phyloP scores from a whole-genome alignment of 2,888 invertebrate genomes.

The Parnassius glacialis region DNA sequence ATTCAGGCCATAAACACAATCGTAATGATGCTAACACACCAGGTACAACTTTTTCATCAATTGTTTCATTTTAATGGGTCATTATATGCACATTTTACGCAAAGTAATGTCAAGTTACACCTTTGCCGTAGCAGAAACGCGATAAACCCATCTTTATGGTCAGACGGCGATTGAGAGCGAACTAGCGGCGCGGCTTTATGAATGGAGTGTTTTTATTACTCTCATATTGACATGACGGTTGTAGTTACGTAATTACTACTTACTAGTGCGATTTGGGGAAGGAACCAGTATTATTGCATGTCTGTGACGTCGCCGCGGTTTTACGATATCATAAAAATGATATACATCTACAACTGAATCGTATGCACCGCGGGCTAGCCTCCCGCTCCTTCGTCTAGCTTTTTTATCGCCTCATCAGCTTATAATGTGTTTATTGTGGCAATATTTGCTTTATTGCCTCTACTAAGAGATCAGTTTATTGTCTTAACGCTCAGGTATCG shows the following conservation, averaged over 20 bases:
- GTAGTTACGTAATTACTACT: conserved; percentile 73
- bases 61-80: conserved; percentile 80
- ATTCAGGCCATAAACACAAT: conserved; percentile 77
- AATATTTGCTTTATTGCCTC: conserved; percentile 79
- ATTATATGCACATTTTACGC: conserved; percentile 79
- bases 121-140: conserved; percentile 73
- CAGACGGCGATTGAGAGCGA: conserved; percentile 72
- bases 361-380: conserved; percentile 36
- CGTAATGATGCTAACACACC: conserved; percentile 77
- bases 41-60: conserved; percentile 81
- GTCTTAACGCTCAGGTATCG: conserved; percentile 78
- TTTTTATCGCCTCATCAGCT: conserved; percentile 74
- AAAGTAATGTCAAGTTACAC: conserved; percentile 80
- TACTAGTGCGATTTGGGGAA: conserved; percentile 69
- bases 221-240: conserved; percentile 71
- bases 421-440: conserved; percentile 79
- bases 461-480: conserved; percentile 74
- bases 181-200: conserved; percentile 69
- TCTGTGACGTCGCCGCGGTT: conserved; percentile 63
- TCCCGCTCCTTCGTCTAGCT: conserved; percentile 41
- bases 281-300: conserved; percentile 71
- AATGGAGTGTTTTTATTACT: conserved; percentile 76
- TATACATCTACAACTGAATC: conserved; percentile 57
- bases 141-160: conserved; percentile 79
- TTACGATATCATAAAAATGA: conserved; percentile 77